phyloP scores from a whole-genome alignment of 1,140 invertebrate species.

The Doryteuthis pealeii region DNA sequence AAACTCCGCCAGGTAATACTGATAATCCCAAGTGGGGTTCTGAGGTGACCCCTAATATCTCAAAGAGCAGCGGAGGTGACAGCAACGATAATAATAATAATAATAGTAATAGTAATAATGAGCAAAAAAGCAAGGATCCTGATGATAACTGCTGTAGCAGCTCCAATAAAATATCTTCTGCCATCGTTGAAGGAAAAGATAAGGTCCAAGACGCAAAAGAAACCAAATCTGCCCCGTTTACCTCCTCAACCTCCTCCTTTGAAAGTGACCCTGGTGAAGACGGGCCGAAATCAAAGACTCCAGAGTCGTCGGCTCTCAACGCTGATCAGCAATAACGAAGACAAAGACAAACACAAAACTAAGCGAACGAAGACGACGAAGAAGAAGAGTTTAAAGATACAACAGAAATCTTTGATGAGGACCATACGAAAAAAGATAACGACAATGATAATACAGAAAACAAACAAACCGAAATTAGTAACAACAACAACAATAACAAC shows the following conservation, averaged over 20 bases:
- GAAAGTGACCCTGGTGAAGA: neutral
- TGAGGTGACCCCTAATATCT: conserved; percentile 7
- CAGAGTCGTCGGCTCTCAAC: too few species aligned
- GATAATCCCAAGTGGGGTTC: conserved; percentile 25
- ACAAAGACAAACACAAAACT: too few species aligned
- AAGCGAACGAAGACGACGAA: too few species aligned
- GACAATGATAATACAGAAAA: too few species aligned
- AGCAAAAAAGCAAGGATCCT: neutral
- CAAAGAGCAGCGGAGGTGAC: conserved; percentile 15
- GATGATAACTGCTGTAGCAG: neutral
- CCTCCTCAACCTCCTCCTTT: conserved; percentile 1
- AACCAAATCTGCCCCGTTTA: neutral
- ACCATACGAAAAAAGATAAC: too few species aligned
- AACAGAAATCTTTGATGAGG: too few species aligned
- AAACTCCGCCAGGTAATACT: conserved; percentile 27
- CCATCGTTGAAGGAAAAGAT: neutral
- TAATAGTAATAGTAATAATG: too few species aligned
- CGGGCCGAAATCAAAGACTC: too few species aligned
- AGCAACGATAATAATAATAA: neutral
- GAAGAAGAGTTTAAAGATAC: too few species aligned
- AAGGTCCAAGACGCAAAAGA: neutral
- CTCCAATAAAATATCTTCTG: neutral
- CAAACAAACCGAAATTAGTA: too few species aligned
- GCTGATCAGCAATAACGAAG: too few species aligned
- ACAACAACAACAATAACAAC: too few species aligned